Evolutionary conservation across 2,888 invertebrate genomes (phyloP), one percentile per base, ranked within the genome.

Genomic region (Caenorhabditis sulstoni): DNA sequence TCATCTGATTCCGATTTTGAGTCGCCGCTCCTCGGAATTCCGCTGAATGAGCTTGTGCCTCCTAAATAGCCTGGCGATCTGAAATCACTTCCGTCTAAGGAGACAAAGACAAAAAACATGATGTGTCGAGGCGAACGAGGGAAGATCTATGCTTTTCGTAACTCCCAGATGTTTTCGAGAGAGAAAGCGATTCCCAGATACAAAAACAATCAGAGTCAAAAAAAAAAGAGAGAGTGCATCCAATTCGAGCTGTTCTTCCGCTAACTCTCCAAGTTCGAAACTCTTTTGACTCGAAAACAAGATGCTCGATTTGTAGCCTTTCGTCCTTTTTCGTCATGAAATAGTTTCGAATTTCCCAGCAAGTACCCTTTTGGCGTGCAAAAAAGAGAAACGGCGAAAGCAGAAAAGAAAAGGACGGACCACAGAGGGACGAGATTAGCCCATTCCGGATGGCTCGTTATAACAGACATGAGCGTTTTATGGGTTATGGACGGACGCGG

Each of bases 401-500:
- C 5, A 11, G 37, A 37, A 11, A 41, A 41, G 41, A 11, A 41
- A 3, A 7, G 49, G 49, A 62, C 39, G 64, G 50, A 52, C 64
- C 50, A 16, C n/a, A n/a, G 8, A 23, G 64, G 52, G 41, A 41
- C 52, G 44, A 55, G 65, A 55, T 65, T 65, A 65, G 44, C 53
- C 66, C 35, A 47, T 65, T 57, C 22, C 29, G 29, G 57, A 57
- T 49, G 66, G 44, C 66, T 66, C 55, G 55, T 66, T 66, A 55
- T 55, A 50, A 66, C 65, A 45, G 50, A 66, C 47, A 66, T 55
- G 57, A 65, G 47, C 57, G 45, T 57, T 66, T 66, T 66, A 66
- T 66, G 57, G 66, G 66, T 49, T 47, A 16, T 45, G 23, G 29
- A 4, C 45, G 44, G 29, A 29, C 29, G 29, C 7, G 29, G 29